Evolutionary conservation across 2,113 vertebrate species (phyloP).

Genomic region (Crotalus viridis): DNA sequence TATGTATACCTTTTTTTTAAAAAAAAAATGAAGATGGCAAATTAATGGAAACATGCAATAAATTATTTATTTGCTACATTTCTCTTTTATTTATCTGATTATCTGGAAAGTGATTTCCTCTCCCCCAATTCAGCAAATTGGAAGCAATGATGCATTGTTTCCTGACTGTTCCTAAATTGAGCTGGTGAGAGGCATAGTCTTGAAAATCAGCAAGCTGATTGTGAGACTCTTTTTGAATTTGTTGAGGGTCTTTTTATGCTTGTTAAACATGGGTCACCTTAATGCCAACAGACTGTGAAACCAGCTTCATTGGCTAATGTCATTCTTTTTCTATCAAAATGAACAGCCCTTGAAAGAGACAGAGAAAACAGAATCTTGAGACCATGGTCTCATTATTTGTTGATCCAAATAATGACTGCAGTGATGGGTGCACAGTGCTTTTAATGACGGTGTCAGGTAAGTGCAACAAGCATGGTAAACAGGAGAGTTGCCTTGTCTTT

Average conservation of each 20-base stretch:
- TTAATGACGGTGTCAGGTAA: background rate
- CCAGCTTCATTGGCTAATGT: slow-evolving; percentile 7
- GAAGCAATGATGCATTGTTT: background rate
- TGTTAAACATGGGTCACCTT: background rate
- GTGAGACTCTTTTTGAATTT: background rate
- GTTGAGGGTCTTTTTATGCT: background rate
- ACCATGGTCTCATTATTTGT: background rate
- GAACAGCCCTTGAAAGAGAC: background rate
- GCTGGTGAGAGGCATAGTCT: background rate
- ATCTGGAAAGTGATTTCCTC: background rate
- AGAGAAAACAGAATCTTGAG: slow-evolving; percentile 32
- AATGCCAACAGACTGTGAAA: background rate
- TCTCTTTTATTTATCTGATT: background rate
- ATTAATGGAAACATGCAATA: background rate
- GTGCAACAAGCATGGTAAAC: background rate
- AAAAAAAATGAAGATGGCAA: background rate
- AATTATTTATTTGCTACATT: background rate
- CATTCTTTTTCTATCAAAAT: background rate
- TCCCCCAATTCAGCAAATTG: background rate
- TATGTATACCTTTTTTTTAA: background rate
- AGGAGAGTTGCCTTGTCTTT: background rate
- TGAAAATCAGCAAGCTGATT: background rate
- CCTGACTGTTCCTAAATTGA: background rate
- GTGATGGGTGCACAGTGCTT: background rate
- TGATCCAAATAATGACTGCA: background rate